These are phyloP conservation scores for Brachionus asplanchnoidis DNA, from an alignment of 1,140 invertebrate genomes.

Conservation along the genomic window DNA sequence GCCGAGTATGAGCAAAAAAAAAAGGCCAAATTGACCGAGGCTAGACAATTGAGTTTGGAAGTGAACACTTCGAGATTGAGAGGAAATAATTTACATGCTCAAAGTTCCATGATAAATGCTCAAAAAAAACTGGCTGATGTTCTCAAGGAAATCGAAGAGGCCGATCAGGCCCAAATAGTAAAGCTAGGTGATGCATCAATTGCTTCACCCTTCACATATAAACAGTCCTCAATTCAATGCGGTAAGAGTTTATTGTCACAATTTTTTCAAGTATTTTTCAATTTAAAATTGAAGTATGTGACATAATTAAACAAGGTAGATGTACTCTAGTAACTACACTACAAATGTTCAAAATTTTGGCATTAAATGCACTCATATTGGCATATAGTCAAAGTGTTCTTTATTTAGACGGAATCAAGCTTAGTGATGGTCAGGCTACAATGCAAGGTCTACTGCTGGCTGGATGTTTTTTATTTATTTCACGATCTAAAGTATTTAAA, in stretches of 20 bases:
- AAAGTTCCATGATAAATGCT: slow-evolving; percentile 12
- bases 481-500: slow-evolving; percentile 78
- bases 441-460: slow-evolving; percentile 83
- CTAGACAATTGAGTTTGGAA: background rate
- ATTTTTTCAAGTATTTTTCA: background rate
- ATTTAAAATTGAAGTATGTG: slow-evolving; percentile 68
- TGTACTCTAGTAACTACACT: slow-evolving; percentile 97
- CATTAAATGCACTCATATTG: slow-evolving; percentile 91
- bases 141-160: slow-evolving; percentile 68
- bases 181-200: slow-evolving; percentile 96
- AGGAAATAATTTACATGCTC: slow-evolving; percentile 11
- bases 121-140: slow-evolving; percentile 31
- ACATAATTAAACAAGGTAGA: slow-evolving; percentile 96
- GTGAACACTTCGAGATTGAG: background rate
- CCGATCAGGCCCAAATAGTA: slow-evolving; percentile 79
- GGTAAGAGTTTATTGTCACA: slow-evolving; percentile 62
- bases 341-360: slow-evolving; percentile 99
- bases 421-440: slow-evolving; percentile 93
- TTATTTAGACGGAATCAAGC: slow-evolving; percentile 95
- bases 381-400: slow-evolving; percentile 98
- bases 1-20: slow-evolving; percentile 56
- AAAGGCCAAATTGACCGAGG: slow-evolving; percentile 67
- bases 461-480: slow-evolving; percentile 95
- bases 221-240: slow-evolving; percentile 90
- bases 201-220: slow-evolving; percentile 96